A percentile compares a stretch with the other conserved stretches of the same genome.
These are phyloP conservation scores for Brenthis ino DNA, from an alignment of 2,888 invertebrate species.

Conservation along the genomic window DNA sequence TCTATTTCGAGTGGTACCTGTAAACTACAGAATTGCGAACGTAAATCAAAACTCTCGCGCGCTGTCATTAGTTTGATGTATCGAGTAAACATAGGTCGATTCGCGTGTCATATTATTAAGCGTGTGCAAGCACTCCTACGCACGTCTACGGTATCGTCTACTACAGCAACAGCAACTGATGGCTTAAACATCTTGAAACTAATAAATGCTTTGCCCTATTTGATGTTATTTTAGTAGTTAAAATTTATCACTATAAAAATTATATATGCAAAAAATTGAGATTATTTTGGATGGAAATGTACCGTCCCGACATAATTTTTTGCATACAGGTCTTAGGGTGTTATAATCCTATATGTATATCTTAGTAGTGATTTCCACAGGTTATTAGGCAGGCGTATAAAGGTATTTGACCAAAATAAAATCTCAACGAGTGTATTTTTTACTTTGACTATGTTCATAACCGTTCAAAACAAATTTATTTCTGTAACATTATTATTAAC, in stretches of 20 bases:
- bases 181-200: not conserved
- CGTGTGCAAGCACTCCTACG: conserved; percentile 34
- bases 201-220: not conserved
- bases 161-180: conserved; percentile 4
- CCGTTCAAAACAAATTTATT: conserved; percentile 21
- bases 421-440: not conserved
- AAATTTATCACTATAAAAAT: not conserved
- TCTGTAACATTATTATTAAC: conserved; percentile 5
- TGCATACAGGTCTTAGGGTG: no score
- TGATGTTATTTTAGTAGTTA: not conserved
- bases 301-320: not conserved
- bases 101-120: conserved; percentile 33
- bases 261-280: not conserved
- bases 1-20: conserved; percentile 16
- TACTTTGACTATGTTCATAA: not conserved
- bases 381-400: no score
- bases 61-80: conserved; percentile 43
- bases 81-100: conserved; percentile 38
- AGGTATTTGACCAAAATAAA: not conserved
- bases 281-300: not conserved
- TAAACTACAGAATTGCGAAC: conserved; percentile 18
- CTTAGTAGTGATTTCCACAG: not conserved
- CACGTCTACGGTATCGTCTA: conserved; percentile 39
- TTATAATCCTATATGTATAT: no score
- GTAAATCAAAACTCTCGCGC: conserved; percentile 40